These are phyloP conservation scores for Esox lucius DNA, from an alignment of 2,797 vertebrate genomes.

Conservation along the genomic window DNA sequence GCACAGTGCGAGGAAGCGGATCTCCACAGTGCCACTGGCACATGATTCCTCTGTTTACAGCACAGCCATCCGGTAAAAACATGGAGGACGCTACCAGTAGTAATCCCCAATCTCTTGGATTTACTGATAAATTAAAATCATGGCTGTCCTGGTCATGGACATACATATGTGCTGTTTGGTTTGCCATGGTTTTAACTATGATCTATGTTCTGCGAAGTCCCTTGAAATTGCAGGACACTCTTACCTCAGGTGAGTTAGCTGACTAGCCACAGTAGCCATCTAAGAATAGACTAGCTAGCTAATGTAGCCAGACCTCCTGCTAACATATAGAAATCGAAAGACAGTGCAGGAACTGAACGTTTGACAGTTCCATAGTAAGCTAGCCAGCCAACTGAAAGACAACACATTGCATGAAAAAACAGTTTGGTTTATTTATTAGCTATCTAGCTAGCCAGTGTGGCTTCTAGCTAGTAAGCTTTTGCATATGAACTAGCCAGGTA, in stretches of 20 bases:
- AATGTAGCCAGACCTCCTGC: constrained; percentile 36
- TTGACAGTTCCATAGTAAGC: constrained; percentile 50
- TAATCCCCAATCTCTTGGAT: constrained; percentile 77
- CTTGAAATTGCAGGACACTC: constrained; percentile 88
- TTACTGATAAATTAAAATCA: constrained; percentile 83
- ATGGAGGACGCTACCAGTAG: constrained; percentile 86
- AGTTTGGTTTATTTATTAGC: not conserved
- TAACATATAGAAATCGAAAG: constrained; percentile 17
- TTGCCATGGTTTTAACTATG: constrained; percentile 84
- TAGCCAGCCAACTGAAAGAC: not conserved
- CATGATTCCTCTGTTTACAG: constrained; percentile 81
- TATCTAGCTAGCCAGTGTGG: not conserved
- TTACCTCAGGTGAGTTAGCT: constrained; percentile 83
- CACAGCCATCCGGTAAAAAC: constrained; percentile 80
- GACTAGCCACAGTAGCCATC: constrained; percentile 59
- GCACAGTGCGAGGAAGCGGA: constrained; percentile 8
- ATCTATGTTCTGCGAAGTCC: constrained; percentile 90
- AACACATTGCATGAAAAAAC: too few species aligned
- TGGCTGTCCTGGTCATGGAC: constrained; percentile 84
- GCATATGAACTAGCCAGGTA: not conserved
- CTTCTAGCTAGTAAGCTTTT: not conserved
- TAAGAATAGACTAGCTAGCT: constrained; percentile 27
- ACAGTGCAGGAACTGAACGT: constrained; percentile 25
- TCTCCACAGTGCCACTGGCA: constrained; percentile 40
- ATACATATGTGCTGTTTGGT: constrained; percentile 84